A percentile compares a stretch with the other conserved stretches of the same genome.
phyloP scores from a whole-genome alignment of 2,888 invertebrate species.

The Bugula neritina region DNA sequence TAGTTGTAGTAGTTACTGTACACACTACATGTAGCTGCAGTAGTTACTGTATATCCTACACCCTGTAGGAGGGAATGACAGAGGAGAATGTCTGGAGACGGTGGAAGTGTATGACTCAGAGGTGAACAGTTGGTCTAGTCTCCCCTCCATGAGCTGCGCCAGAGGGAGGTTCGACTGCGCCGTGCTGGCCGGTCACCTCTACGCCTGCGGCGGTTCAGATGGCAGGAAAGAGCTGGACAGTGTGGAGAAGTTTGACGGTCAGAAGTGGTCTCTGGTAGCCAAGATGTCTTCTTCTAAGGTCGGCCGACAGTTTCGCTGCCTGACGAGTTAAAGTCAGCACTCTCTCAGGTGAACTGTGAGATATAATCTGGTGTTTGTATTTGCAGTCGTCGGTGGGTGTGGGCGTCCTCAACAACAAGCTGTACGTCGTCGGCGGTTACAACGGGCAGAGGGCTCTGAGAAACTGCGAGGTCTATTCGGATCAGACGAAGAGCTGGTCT shows the following conservation, averaged over 20 bases:
- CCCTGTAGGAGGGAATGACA: slow-evolving; percentile 69
- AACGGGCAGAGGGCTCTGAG: slow-evolving; percentile 65
- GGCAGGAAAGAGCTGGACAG: slow-evolving; percentile 73
- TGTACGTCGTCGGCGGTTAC: slow-evolving; percentile 77
- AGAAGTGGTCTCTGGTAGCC: background rate
- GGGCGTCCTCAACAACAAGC: slow-evolving; percentile 61
- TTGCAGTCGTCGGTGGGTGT: slow-evolving; percentile 56
- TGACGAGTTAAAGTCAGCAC: too few species aligned
- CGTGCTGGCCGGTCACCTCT: slow-evolving; percentile 64
- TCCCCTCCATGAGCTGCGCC: slow-evolving; percentile 68
- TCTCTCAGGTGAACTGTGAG: too few species aligned
- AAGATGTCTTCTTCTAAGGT: slow-evolving; percentile 20
- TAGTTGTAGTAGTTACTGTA: too few species aligned
- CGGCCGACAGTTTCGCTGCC: background rate
- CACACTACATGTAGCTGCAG: too few species aligned
- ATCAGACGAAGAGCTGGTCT: slow-evolving; percentile 62
- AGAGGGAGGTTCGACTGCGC: slow-evolving; percentile 71
- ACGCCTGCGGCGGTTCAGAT: slow-evolving; percentile 71
- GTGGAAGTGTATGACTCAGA: slow-evolving; percentile 70
- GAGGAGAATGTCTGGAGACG: slow-evolving; percentile 71
- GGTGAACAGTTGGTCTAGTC: slow-evolving; percentile 64
- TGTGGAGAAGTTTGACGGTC: slow-evolving; percentile 61
- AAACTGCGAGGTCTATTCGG: slow-evolving; percentile 69
- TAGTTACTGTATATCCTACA: too few species aligned
- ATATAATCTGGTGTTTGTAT: background rate